phyloP scores from a whole-genome alignment of 2,113 vertebrate genomes.

The Dipodomys merriami region DNA sequence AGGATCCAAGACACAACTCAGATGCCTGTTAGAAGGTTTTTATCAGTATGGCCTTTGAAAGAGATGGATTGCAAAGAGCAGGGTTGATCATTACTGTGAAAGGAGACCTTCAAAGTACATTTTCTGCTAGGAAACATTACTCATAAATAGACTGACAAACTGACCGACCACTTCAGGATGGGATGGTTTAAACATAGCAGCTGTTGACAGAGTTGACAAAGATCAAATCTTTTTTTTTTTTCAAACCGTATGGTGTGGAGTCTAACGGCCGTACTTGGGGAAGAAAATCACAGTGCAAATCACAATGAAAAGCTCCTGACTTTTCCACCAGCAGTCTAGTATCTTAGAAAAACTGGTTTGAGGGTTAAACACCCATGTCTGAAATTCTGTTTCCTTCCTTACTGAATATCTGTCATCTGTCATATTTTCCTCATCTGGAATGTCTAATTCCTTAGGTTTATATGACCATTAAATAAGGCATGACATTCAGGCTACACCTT shows the following conservation, averaged over 20 bases:
- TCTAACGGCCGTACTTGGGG: not conserved
- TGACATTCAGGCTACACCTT: not conserved
- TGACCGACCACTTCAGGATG: not conserved
- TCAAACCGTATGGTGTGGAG: not conserved
- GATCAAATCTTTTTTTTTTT: conserved; percentile 1
- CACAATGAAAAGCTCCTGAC: not conserved
- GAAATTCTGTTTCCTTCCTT: not conserved
- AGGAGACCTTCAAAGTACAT: conserved; percentile 13
- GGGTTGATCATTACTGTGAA: not conserved
- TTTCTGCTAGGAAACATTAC: conserved; percentile 40
- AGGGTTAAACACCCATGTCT: not conserved
- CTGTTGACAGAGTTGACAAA: not conserved
- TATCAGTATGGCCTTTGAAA: conserved; percentile 43
- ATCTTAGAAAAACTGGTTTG: not conserved
- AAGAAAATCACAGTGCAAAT: not conserved
- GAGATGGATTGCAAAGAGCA: conserved; percentile 28
- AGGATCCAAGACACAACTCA: not conserved
- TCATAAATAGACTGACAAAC: conserved; percentile 36
- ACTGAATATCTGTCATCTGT: not conserved
- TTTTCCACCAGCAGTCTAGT: not conserved
- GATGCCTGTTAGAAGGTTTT: conserved; percentile 33
- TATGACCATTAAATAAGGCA: not conserved
- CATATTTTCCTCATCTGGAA: not conserved
- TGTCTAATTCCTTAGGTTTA: not conserved
- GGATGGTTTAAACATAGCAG: conserved; percentile 1